phyloP scores from a whole-genome alignment of 2,113 vertebrate species.

The Erythrocercus mccallii region DNA sequence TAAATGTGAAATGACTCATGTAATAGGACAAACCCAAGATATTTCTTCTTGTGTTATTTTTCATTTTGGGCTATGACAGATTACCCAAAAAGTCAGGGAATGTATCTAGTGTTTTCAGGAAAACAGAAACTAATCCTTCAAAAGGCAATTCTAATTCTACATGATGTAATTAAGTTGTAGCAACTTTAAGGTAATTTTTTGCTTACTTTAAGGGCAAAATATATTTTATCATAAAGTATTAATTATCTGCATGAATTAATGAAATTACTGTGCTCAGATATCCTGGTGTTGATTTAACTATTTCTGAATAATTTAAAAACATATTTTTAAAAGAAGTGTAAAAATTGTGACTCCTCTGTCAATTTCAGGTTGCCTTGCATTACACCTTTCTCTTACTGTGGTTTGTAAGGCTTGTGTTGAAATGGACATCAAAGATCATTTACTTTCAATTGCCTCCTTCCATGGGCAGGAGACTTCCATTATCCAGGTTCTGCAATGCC shows the following conservation, averaged over 20 bases:
- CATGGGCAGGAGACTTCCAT: background rate
- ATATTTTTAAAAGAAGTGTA: background rate
- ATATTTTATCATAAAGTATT: slow-evolving; percentile 50
- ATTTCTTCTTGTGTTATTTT: slow-evolving; percentile 34
- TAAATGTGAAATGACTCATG: slow-evolving; percentile 33
- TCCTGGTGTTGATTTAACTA: slow-evolving; percentile 8
- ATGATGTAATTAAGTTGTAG: slow-evolving; percentile 52
- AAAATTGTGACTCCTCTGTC: background rate
- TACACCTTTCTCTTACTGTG: background rate
- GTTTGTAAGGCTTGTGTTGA: background rate
- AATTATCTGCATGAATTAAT: slow-evolving; percentile 47
- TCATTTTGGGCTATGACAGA: slow-evolving; percentile 37
- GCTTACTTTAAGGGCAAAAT: slow-evolving; percentile 36
- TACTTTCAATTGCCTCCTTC: fast-evolving
- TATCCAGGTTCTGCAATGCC: no score
- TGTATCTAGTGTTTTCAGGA: slow-evolving; percentile 40
- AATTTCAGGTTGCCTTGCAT: background rate
- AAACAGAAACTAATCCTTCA: slow-evolving; percentile 55
- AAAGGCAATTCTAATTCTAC: slow-evolving; percentile 29
- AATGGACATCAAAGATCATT: background rate
- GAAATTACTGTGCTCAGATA: slow-evolving; percentile 39
- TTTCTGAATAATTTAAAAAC: background rate
- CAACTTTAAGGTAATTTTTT: slow-evolving; percentile 36
- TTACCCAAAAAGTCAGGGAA: slow-evolving; percentile 57
- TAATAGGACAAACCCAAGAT: slow-evolving; percentile 40